Base-by-base conservation (phyloP, 2,113 vertebrate species). In the Aramus guarauna region DNA sequence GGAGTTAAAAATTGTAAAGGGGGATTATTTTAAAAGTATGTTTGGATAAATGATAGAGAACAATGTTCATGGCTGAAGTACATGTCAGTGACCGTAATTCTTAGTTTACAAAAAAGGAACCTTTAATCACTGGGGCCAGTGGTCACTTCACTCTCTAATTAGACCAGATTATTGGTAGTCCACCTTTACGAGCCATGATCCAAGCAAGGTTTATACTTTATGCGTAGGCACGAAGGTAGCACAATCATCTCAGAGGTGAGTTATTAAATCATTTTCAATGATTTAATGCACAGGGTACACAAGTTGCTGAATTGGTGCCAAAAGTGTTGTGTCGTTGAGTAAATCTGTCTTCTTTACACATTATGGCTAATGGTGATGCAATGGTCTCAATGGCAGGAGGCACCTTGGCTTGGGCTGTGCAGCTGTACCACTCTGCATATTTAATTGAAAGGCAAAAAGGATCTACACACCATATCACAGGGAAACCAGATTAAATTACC, bases 1-100 rank as follows among this genome's bases (percentile, higher is more conserved):
- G 80, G 71, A 86, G 73, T 79, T 81, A 83, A 79, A 96, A 96
- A 93, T n/a, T 94, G 22, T 90, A 74, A 94, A 94, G 56, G 41
- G n/a, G 59, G 12, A 69, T 56, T 94, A 88, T 90, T 72, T 91
- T 67, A 77, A 93, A 95, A 77, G 9, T 81, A 18, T 27, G 7
- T 76, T 93, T 90, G 27, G 47, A 50, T 84, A 92, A 94, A 62
- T 80, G 72, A 34, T 29, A 86, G 63, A 64, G 34, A 88, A 68
- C 56, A 76, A 62, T 5, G 13, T 24, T 11, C 21, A 30, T 59
- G n/a, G 18, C 13, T 81, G 52, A n/a, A 50, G 21, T 62, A 50
- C 5, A 8, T 36, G 36, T 66, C 48, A 69, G 39, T 72, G 80
- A 69, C 20, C 26, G 13, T 19, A 74, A 83, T 80, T 72, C 45